phyloP scores from a whole-genome alignment of 2,888 invertebrate genomes.

The Fragum whitleyi region DNA sequence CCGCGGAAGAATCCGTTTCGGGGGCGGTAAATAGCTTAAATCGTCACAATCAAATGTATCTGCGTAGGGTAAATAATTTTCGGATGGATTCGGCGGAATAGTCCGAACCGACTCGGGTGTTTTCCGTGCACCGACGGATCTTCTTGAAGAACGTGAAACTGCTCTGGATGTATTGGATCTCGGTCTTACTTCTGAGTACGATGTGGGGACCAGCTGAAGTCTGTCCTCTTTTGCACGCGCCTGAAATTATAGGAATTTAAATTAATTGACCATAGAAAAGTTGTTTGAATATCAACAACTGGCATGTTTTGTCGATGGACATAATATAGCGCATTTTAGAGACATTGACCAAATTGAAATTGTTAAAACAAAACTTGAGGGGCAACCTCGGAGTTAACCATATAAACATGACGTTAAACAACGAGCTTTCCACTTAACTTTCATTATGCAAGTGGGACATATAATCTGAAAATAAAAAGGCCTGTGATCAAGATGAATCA shows the following conservation, averaged over 20 bases:
- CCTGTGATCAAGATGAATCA: no score
- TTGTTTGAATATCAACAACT: no score
- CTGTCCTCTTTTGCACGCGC: conserved; percentile 36
- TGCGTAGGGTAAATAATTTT: conserved; percentile 65
- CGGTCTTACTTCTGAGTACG: conserved; percentile 67
- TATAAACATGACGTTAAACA: no score
- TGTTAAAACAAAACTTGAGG: no score
- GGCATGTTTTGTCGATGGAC: no score
- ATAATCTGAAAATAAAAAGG: no score
- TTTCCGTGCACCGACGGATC: conserved; percentile 52
- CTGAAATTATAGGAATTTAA: conserved; percentile 25
- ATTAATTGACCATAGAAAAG: no score
- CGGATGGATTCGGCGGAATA: conserved; percentile 57
- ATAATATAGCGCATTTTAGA: no score
- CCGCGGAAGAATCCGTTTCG: conserved; percentile 72
- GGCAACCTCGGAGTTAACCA: no score
- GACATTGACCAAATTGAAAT: no score
- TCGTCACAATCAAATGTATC: conserved; percentile 74
- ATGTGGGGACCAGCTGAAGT: conserved; percentile 67
- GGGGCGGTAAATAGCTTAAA: conserved; percentile 72
- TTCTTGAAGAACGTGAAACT: conserved; percentile 44
- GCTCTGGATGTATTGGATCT: conserved; percentile 59
- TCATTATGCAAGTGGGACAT: no score
- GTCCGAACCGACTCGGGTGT: conserved; percentile 71
- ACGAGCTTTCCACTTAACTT: no score